Conservation (phyloP, 2,113 vertebrate species). For the Lipotes vexillifer region DNA sequence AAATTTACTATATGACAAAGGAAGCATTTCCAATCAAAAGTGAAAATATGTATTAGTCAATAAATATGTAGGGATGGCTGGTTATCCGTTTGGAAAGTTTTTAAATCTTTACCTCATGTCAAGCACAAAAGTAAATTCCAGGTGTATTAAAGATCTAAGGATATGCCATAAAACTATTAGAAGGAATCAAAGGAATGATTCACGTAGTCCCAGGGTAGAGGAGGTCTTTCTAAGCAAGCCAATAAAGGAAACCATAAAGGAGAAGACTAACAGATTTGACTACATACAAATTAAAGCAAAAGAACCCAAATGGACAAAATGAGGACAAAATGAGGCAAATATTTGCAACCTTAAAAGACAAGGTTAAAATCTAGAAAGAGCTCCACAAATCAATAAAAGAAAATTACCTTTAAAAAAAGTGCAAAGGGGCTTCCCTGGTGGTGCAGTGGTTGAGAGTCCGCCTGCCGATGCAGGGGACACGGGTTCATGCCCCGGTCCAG, state of each 20-base stretch:
- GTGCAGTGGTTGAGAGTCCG: too few species aligned
- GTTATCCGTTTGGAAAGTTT: neutral
- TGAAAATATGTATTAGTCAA: neutral
- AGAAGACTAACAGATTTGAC: neutral
- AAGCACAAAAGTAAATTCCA: slow-evolving; percentile 29
- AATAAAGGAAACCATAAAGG: neutral
- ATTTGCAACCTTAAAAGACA: neutral
- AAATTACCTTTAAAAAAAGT: neutral
- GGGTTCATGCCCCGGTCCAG: too few species aligned
- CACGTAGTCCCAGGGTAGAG: neutral
- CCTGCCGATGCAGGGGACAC: too few species aligned
- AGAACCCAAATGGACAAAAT: neutral
- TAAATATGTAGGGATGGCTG: neutral
- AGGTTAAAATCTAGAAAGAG: neutral
- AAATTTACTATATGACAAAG: neutral
- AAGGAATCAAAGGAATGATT: neutral
- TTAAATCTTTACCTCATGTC: neutral
- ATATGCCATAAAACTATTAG: neutral
- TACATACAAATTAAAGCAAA: slow-evolving; percentile 6
- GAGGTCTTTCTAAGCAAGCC: neutral
- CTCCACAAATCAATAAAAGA: neutral
- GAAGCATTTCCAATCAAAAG: neutral
- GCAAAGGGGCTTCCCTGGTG: neutral
- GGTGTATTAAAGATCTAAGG: neutral
- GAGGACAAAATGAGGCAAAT: neutral